Conservation (phyloP, 1,140 invertebrate genomes). For the Hylaeus volcanicus region DNA sequence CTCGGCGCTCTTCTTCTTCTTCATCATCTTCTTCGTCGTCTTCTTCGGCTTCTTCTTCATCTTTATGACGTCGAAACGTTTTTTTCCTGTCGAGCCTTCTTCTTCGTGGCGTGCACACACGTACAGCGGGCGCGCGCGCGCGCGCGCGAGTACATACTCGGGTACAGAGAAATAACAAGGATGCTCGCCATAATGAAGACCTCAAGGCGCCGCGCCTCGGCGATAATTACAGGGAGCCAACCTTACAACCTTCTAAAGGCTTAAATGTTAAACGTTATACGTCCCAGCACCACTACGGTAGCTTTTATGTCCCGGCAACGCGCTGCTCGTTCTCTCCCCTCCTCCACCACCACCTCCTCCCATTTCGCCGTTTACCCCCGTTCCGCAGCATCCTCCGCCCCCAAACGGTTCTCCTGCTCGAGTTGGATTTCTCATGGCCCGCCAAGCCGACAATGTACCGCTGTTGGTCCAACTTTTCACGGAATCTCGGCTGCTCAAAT, state of each 20-base stretch:
- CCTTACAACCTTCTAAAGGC: conserved; percentile 81
- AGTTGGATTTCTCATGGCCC: conserved; percentile 24
- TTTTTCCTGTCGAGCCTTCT: conserved; percentile 51
- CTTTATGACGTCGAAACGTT: conserved; percentile 65
- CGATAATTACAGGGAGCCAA: conserved; percentile 81
- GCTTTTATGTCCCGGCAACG: conserved; percentile 74
- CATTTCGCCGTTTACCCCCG: conserved; percentile 17
- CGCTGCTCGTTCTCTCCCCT: conserved; percentile 41
- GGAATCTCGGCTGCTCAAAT: conserved; percentile 14
- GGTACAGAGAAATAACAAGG: conserved; percentile 80
- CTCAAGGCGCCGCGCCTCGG: conserved; percentile 81
- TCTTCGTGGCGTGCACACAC: conserved; percentile 1
- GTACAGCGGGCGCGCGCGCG: background rate
- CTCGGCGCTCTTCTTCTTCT: conserved; percentile 12
- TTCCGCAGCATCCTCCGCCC: conserved; percentile 10
- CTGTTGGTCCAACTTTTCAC: conserved; percentile 29
- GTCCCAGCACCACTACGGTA: conserved; percentile 76
- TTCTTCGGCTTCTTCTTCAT: conserved; percentile 52
- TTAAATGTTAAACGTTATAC: conserved; percentile 81
- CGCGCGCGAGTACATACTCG: conserved; percentile 49
- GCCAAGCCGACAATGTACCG: conserved; percentile 7
- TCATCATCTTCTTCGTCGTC: conserved; percentile 5
- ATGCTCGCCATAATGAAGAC: conserved; percentile 80
- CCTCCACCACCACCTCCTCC: conserved; percentile 6
- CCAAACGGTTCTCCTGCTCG: background rate